These are phyloP conservation scores for Mustela nigripes DNA, from an alignment of 2,113 vertebrate species.

Conservation along the genomic window DNA sequence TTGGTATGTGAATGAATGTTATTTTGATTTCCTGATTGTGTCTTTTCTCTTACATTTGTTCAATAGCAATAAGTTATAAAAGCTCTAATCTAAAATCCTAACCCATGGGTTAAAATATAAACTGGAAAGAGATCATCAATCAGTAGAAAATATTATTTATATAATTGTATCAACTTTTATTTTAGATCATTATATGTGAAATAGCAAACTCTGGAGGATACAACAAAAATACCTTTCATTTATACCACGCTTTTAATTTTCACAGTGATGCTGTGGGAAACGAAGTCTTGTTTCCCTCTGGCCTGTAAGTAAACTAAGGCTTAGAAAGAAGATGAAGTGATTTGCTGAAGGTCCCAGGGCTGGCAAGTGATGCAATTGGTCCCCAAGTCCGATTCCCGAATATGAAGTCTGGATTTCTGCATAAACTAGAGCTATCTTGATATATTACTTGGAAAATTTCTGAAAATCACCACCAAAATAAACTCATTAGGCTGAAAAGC, in stretches of 20 bases:
- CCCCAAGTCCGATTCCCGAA: not conserved
- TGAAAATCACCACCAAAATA: not conserved
- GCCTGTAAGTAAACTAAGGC: not conserved
- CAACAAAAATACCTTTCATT: not conserved
- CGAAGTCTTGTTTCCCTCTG: not conserved
- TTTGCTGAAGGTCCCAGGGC: not conserved
- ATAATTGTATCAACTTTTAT: conserved; percentile 9
- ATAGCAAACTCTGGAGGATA: conserved; percentile 13
- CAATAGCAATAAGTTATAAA: not conserved
- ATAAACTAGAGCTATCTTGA: not conserved
- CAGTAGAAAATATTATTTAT: conserved; percentile 26
- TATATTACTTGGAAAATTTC: not conserved
- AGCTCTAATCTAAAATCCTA: conserved; percentile 34
- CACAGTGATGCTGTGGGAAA: not conserved
- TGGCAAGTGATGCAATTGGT: not conserved
- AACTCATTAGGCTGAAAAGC: not conserved
- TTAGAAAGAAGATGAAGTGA: not conserved
- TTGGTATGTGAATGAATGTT: not conserved
- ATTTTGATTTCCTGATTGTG: not conserved
- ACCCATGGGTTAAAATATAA: conserved; percentile 10
- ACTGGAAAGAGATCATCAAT: not conserved
- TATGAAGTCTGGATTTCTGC: not conserved
- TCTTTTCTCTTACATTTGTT: not conserved
- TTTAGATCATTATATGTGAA: conserved; percentile 27
- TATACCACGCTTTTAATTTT: conserved; percentile 41